Evolutionary conservation across 2,888 invertebrate species (phyloP), one percentile per base, ranked within the genome.

Genomic region (Arctia plantaginis): DNA sequence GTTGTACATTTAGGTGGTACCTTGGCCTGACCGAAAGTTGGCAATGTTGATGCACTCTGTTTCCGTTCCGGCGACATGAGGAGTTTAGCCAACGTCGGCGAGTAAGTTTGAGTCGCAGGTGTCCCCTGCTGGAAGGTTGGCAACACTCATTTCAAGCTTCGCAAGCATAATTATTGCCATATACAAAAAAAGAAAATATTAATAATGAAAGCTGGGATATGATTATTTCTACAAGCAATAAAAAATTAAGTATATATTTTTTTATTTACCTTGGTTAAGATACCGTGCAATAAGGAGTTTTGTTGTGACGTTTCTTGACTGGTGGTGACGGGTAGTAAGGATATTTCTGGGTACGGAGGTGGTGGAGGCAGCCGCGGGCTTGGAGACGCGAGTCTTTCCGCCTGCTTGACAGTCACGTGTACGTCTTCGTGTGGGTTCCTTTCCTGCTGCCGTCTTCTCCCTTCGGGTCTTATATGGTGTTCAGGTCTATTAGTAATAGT

Each of bases 51-150:
- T 86, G 93, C 89, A 89, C 90, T 91, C 92, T 93, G 94, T 90
- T 91, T 93, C 90, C 94, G 89, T 90, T 96, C 96, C 87, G 96
- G 96, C 77, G 98, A 98, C 81, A 98, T 98, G 87, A 98, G 96
- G 84, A 98, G 96, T 93, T 98, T 96, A 82, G 98, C 98, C 92
- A 98, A 96, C 86, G 98, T 98, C 81, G 98, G 98, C 87, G 98
- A 98, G 94, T 97, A 97, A 86, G 97, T 97, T 93, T 95, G 95
- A 84, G 97, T 96, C 85, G 93, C 92, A 88, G 94, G 92, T 87
- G 94, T 90, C 90, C 96, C 96, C 93, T 93, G 94, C 95, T 95
- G 95, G 88, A 95, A 95, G 89, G 92, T 93, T 94, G 95, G 94
- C 95, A 95, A 95, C 94, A 95, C 95, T 92, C 94, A 93, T 94